These are phyloP conservation scores for Laticauda laticaudata DNA, from an alignment of 2,113 vertebrate species.

Conservation along the genomic window DNA sequence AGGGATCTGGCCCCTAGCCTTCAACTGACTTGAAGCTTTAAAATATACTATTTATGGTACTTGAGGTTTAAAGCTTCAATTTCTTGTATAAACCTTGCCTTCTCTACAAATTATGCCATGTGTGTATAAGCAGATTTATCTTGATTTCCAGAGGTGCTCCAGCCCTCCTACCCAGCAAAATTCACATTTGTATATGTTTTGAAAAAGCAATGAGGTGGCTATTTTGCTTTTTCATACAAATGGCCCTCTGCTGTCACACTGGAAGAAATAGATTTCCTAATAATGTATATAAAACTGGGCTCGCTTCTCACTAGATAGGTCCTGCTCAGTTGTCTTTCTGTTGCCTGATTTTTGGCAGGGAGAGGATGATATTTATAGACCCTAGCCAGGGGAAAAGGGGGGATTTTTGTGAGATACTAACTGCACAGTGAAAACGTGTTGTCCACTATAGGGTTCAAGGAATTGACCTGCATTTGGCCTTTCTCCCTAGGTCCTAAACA, in stretches of 20 bases:
- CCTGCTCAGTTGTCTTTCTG: background rate
- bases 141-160: accelerated
- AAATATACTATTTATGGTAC: conserved; percentile 74
- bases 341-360: background rate
- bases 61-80: conserved; percentile 66
- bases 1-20: conserved; percentile 61
- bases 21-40: conserved; percentile 65
- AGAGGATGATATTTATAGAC: background rate
- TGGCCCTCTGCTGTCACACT: accelerated
- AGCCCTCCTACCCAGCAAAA: background rate
- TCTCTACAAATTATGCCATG: conserved; percentile 58
- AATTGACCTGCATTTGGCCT: background rate
- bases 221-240: accelerated
- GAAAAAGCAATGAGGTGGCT: accelerated
- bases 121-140: conserved; percentile 6
- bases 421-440: background rate
- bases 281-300: background rate
- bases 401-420: background rate
- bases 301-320: background rate
- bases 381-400: background rate
- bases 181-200: background rate
- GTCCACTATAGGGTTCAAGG: background rate
- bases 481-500: background rate
- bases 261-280: background rate
- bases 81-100: conserved; percentile 68